Base-by-base conservation (phyloP, 2,888 invertebrate genomes). In the Heliconius sara region DNA sequence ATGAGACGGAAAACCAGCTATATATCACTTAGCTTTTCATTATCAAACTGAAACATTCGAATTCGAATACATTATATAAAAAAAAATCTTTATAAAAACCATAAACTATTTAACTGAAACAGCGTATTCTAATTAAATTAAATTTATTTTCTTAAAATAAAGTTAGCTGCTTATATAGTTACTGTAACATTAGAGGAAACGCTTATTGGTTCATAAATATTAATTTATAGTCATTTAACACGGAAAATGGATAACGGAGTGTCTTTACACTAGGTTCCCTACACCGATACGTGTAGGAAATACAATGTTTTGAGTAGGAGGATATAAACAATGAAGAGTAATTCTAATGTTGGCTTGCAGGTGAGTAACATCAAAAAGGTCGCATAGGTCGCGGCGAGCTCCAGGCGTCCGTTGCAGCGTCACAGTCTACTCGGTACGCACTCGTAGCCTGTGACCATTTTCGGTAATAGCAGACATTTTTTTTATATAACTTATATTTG, bases 341-440 rank as follows among this genome's bases (percentile, higher is more conserved):
- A 77, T 25, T 80, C 39, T 63, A 60, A 34, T 65, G 63, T 73
- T 76, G 82, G 13, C 70, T 70, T 25, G 79, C 85, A 84, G 83
- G 83, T 84, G 85, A 84, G 81, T 84, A 84, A 81, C 83, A 77
- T 75, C 77, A 34, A 77, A 79, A 79, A 84, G 88, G 88, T 88
- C 88, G 85, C 80, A 82, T 81, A 83, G 87, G 87, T 85, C 86
- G 83, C 57, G 81, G 77, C 85, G 87, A 86, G 87, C 88, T 87
- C 83, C 82, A 83, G 77, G 79, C 85, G 86, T 80, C 85, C 85
- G 84, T 74, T 78, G 67, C 65, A 70, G 80, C 79, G 81, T 79
- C 78, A 80, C 77, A 80, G 82, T 81, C 81, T 82, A 80, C 78
- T 80, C 72, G 79, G 74, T 79, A 79, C 30, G 10, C 47, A 79